phyloP scores from a whole-genome alignment of 2,888 invertebrate genomes.

The Bugulina stolonifera region DNA sequence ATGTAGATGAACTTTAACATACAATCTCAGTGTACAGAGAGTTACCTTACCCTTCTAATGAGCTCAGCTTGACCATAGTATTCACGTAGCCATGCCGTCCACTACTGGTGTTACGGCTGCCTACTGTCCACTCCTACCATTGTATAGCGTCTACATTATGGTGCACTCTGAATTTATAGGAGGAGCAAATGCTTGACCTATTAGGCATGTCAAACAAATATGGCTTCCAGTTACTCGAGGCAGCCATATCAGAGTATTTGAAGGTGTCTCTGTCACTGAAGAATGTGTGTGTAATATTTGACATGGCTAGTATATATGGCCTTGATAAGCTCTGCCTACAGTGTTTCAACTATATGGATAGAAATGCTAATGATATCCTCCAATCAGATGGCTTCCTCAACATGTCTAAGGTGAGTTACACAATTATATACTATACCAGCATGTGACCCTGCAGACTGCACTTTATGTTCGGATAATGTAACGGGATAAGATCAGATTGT shows the following conservation, averaged over 20 bases:
- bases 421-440: too few species aligned
- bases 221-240: constrained; percentile 84
- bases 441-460: too few species aligned
- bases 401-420: constrained; percentile 72
- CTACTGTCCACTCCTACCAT: not conserved
- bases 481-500: too few species aligned
- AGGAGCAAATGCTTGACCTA: constrained; percentile 56
- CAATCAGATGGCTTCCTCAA: constrained; percentile 75
- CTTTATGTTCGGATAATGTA: too few species aligned
- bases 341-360: constrained; percentile 84
- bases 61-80: too few species aligned
- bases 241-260: constrained; percentile 85
- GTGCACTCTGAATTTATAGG: not conserved
- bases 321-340: constrained; percentile 63
- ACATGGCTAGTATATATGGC: constrained; percentile 73
- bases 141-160: not conserved
- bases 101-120: not conserved
- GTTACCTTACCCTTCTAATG: too few species aligned
- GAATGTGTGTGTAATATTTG: constrained; percentile 91
- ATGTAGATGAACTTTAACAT: too few species aligned
- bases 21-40: too few species aligned
- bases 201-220: constrained; percentile 89
- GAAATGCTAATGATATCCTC: constrained; percentile 77
- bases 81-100: too few species aligned
- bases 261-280: constrained; percentile 76